These are phyloP conservation scores for Belgica antarctica DNA, from an alignment of 2,888 invertebrate genomes.

Conservation along the genomic window DNA sequence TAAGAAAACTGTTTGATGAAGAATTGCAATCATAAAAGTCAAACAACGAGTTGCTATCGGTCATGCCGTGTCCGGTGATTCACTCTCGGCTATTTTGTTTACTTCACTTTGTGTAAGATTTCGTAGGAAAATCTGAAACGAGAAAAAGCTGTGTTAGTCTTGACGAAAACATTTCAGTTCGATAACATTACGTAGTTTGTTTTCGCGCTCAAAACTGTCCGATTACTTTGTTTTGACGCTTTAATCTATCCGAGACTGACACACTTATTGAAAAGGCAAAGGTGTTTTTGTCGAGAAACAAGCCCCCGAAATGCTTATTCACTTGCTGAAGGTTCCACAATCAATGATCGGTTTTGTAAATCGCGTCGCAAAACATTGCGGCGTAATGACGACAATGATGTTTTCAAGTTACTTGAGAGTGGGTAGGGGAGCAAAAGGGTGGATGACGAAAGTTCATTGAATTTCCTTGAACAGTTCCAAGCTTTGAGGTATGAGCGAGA, in stretches of 20 bases:
- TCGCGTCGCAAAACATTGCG: background rate
- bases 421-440: no score
- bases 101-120: background rate
- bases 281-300: background rate
- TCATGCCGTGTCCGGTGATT: conserved; percentile 23
- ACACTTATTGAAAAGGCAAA: no score
- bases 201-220: background rate
- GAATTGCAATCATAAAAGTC: conserved; percentile 44
- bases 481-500: background rate
- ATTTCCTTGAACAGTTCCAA: background rate
- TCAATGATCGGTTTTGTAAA: background rate
- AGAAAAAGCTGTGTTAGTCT: no score
- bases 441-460: background rate
- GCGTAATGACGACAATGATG: background rate
- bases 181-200: background rate
- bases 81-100: background rate
- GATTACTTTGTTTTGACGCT: no score
- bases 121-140: background rate
- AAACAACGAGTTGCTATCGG: conserved; percentile 40
- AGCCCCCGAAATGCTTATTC: conserved; percentile 17
- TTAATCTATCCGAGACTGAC: no score
- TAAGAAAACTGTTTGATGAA: conserved; percentile 42
- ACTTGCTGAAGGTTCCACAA: background rate
- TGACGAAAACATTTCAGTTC: no score
- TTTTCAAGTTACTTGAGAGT: background rate